Conservation (phyloP, 2,113 vertebrate species). For the Takifugu bimaculatus region DNA sequence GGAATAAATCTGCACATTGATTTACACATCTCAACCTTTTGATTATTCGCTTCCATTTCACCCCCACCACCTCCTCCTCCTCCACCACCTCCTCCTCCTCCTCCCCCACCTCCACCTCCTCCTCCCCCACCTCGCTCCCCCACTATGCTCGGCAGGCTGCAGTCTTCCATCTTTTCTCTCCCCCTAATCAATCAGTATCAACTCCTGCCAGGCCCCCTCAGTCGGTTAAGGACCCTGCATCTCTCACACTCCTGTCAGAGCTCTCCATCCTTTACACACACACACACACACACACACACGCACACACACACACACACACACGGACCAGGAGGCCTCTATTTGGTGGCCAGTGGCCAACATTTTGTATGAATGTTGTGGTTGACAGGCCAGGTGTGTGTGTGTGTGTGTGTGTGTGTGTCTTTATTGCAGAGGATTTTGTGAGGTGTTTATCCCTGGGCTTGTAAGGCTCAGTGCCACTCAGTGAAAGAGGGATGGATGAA, state of each 20-base stretch:
- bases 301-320: slow-evolving; percentile 1
- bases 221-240: slow-evolving; percentile 60
- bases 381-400: slow-evolving; percentile 34
- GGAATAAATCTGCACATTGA: slow-evolving; percentile 13
- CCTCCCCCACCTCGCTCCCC: not conserved
- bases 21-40: slow-evolving; percentile 4
- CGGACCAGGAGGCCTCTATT: slow-evolving; percentile 26
- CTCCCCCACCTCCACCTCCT: slow-evolving; percentile 1
- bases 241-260: slow-evolving; percentile 58
- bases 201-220: slow-evolving; percentile 57
- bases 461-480: slow-evolving; percentile 53
- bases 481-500: slow-evolving; percentile 35
- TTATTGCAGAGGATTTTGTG: slow-evolving; percentile 40
- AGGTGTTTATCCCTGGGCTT: slow-evolving; percentile 51
- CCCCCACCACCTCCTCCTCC: not conserved
- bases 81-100: not conserved
- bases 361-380: slow-evolving; percentile 45
- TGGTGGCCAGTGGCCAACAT: slow-evolving; percentile 40
- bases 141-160: slow-evolving; percentile 13
- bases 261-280: slow-evolving; percentile 32
- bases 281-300: not conserved
- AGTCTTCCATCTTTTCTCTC: slow-evolving; percentile 46
- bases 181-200: slow-evolving; percentile 66
- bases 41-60: too few relatives aligned
- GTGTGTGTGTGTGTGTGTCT: slow-evolving; percentile 1